A percentile compares a stretch with the other conserved stretches of the same genome.
Evolutionary conservation across 2,888 invertebrate genomes (phyloP).

Genomic region (Myathropa florea): DNA sequence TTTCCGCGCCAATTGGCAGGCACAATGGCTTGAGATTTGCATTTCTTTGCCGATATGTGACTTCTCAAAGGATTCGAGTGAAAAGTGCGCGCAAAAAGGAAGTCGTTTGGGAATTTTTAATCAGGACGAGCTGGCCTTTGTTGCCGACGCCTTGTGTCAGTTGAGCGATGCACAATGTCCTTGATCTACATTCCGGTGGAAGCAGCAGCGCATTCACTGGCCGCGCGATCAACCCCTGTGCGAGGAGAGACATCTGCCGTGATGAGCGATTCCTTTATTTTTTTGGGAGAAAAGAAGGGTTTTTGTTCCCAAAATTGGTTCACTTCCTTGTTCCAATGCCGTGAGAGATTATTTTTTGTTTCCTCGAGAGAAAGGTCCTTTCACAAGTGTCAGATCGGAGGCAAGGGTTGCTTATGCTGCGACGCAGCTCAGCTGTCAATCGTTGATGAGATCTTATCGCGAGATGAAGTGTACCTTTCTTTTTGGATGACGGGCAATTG

Average conservation of each 20-base stretch:
- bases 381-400: slow-evolving; percentile 1
- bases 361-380: neutral
- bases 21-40: slow-evolving; percentile 41
- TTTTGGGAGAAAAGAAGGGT: slow-evolving; percentile 34
- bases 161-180: neutral
- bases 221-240: slow-evolving; percentile 43
- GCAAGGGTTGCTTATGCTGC: slow-evolving; percentile 4
- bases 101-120: slow-evolving; percentile 63
- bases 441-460: slow-evolving; percentile 39
- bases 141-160: too few relatives aligned
- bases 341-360: slow-evolving; percentile 22
- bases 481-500: neutral
- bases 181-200: slow-evolving; percentile 29
- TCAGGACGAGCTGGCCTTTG: slow-evolving; percentile 14
- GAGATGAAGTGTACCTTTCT: neutral
- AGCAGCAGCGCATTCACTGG: slow-evolving; percentile 19
- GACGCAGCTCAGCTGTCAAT: slow-evolving; percentile 28
- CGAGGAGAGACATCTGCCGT: neutral
- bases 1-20: slow-evolving; percentile 56
- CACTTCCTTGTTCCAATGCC: slow-evolving; percentile 25
- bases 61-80: slow-evolving; percentile 47
- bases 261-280: neutral
- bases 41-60: slow-evolving; percentile 47
- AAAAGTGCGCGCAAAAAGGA: slow-evolving; percentile 8
- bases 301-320: slow-evolving; percentile 35